phyloP scores from a whole-genome alignment of 1,140 invertebrate species.

The Cecropterus lyciades region DNA sequence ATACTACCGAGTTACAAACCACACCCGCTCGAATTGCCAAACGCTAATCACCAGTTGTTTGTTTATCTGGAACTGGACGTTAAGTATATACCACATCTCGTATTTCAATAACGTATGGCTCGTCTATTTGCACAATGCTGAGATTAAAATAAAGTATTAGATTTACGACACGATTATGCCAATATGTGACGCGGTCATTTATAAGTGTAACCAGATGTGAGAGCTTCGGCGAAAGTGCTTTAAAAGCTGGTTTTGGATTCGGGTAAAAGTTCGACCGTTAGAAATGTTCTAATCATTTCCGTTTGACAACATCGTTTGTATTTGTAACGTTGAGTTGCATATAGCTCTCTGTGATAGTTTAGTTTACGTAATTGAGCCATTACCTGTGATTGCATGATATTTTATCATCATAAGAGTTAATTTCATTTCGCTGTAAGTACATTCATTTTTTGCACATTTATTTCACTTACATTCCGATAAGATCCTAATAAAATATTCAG shows the following conservation, averaged over 20 bases:
- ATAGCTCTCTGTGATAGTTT: conserved; percentile 16
- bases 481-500: too few relatives aligned
- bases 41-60: conserved; percentile 6
- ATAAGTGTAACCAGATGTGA: conserved; percentile 30
- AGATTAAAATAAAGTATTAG: conserved; percentile 23
- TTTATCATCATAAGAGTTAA: too few relatives aligned
- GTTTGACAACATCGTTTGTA: conserved; percentile 34
- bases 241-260: conserved; percentile 33
- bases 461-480: too few relatives aligned
- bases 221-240: conserved; percentile 33
- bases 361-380: conserved; percentile 4
- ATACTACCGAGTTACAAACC: too few relatives aligned
- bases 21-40: conserved; percentile 5
- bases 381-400: conserved; percentile 7
- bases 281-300: conserved; percentile 36
- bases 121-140: conserved; percentile 23
- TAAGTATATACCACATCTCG: conserved; percentile 10
- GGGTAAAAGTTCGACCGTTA: conserved; percentile 34
- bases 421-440: too few relatives aligned
- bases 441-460: too few relatives aligned
- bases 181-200: conserved; percentile 34
- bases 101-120: conserved; percentile 14
- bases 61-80: conserved; percentile 11
- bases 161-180: conserved; percentile 31
- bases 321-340: conserved; percentile 17